Conservation (phyloP, 2,113 vertebrate species). For the Lethenteron reissneri region DNA sequence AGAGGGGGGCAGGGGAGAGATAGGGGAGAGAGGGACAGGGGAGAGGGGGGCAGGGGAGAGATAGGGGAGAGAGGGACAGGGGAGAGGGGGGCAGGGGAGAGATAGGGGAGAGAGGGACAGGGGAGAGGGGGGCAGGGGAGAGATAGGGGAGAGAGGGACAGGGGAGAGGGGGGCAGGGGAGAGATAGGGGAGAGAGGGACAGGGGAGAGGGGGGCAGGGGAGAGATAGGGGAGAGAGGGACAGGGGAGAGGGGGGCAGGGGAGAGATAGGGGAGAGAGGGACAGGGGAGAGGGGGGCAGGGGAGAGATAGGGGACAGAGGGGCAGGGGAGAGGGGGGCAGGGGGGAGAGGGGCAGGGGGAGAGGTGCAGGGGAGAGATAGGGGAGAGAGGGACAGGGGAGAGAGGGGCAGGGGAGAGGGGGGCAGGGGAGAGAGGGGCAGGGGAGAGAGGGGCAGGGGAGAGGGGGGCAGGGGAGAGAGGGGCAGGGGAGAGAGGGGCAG, state of each 20-base stretch:
- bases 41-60: no score
- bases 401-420: neutral
- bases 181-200: neutral
- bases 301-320: no score
- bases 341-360: neutral
- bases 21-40: neutral
- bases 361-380: neutral
- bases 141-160: neutral
- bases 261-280: neutral
- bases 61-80: neutral
- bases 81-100: neutral
- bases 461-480: neutral
- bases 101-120: no score
- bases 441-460: neutral
- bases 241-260: neutral
- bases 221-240: neutral
- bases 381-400: neutral
- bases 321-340: neutral
- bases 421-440: neutral
- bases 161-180: neutral
- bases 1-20: no score
- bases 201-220: neutral
- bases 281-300: neutral
- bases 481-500: neutral
- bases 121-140: neutral